A percentile compares a stretch with the other conserved stretches of the same genome.
phyloP scores from a whole-genome alignment of 1,140 invertebrate species.

The Chymomyza costata region DNA sequence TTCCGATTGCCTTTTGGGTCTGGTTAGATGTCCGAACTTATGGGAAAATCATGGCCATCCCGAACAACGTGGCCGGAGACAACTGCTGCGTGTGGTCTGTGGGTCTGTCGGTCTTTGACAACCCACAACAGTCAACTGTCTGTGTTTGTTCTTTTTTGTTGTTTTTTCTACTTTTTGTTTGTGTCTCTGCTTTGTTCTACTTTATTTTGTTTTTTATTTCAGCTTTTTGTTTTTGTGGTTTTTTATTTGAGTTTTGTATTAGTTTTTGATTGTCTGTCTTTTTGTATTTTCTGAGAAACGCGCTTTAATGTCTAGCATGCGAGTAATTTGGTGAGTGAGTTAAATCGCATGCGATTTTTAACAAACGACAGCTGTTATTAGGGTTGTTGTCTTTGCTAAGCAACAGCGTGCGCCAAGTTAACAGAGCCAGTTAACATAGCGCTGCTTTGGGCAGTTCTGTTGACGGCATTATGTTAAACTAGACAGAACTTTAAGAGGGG shows the following conservation, averaged over 20 bases:
- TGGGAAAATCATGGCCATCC: too few species aligned
- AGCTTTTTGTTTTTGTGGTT: constrained; percentile 28
- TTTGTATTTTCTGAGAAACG: too few species aligned
- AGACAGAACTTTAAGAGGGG: too few species aligned
- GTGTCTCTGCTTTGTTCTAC: constrained; percentile 9
- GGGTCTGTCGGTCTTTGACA: constrained; percentile 17
- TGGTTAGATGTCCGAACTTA: too few species aligned
- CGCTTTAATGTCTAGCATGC: not conserved
- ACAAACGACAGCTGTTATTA: not conserved
- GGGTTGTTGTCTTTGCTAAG: constrained; percentile 39
- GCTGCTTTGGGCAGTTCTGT: too few species aligned
- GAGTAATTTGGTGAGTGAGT: constrained; percentile 40
- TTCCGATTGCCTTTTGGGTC: not conserved
- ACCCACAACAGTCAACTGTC: too few species aligned
- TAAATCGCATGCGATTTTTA: not conserved
- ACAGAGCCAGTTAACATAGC: not conserved
- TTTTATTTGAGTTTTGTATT: constrained; percentile 49
- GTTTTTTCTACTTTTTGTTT: constrained; percentile 5
- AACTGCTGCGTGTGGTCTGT: constrained; percentile 11
- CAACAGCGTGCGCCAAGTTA: constrained; percentile 2
- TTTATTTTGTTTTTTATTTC: not conserved
- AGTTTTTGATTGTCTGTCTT: constrained; percentile 35
- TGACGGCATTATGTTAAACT: too few species aligned
- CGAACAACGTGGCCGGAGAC: not conserved
- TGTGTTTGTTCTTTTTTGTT: too few species aligned